Evolutionary conservation across 2,888 invertebrate genomes (phyloP), one percentile per base, ranked within the genome.

Genomic region (Gerosis bhagava): DNA sequence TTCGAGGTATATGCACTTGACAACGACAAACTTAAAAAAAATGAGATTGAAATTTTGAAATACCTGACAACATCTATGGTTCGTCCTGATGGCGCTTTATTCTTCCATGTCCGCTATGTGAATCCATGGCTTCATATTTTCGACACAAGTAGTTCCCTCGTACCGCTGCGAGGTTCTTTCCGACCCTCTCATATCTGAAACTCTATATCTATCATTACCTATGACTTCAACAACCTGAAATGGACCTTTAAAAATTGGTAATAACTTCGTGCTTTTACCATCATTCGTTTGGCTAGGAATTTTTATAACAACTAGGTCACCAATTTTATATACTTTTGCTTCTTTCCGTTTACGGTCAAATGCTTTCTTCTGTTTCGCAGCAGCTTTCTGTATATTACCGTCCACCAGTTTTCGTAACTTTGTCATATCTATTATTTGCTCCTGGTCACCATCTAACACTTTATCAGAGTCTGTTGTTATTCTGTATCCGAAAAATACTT

Each of bases 211-310:
- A n/a, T 59, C 60, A 3, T 58, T 28, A 0, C 58, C 58, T n/a
- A 62, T 16, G 1, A 54, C 35, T n/a, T 53, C 39, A 15, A 22
- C 56, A 0, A 63, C 21, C 28, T 60, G 55, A 21, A 60, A 60
- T 5, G 62, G 62, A 1, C 57, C 60, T 24, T 59, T 59, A 13
- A 31, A 62, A 1, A 54, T 1, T 0, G 59, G 59, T 44, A 63
- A 31, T 5, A 61, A 17, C 10, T 63, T 63, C 0, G 50, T 58
- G 28, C 60, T 63, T 22, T 56, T 49, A 0, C 59, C 60, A 6
- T 62, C 59, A 49, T 60, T 59, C 6, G 49, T 22, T 0, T 51
- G 49, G 31, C 57, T 59, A 3, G 54, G 50, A 3, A 60, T 54
- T 53, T 55, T 63, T 1, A 60, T 21, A 0, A 62, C 47, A 0